Evolutionary conservation across 2,888 invertebrate species (phyloP), one percentile per base, ranked within the genome.

Genomic region (Salticus scenicus): DNA sequence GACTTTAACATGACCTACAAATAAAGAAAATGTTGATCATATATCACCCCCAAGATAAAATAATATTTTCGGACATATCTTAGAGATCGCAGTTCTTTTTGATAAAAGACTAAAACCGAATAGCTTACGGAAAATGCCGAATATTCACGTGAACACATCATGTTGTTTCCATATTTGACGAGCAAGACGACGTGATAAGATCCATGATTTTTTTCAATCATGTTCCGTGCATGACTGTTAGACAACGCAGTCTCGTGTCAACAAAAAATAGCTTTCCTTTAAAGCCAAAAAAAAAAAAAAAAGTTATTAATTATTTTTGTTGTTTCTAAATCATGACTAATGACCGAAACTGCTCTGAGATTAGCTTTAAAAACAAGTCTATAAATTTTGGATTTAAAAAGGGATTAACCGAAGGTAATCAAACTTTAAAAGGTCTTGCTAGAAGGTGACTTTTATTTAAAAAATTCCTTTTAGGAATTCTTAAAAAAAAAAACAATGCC

Each of bases 161-260:
- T 76, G 76, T 24, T 12, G 31, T 27, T 31, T 69, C 76, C 76
- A 57, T 51, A 76, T 76, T 69, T 76, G 76, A 51, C 33, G 33
- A 51, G 14, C 17, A 17, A 14, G 51, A 17, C 31, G 69, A 69
- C 76, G 76, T 76, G 76, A 76, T 69, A 10, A 4, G 8, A 7
- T 12, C 4, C 76, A 51, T 33, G 76, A 33, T 24, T 17, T 47
- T 8, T 12, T 12, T 12, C 2, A n/a, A n/a, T n/a, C n/a, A n/a
- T n/a, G n/a, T n/a, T n/a, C n/a, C n/a, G n/a, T n/a, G n/a, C n/a
- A n/a, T n/a, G n/a, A n/a, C n/a, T n/a, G n/a, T n/a, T n/a, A n/a
- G n/a, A n/a, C n/a, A n/a, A n/a, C n/a, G n/a, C n/a, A n/a, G 47
- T 57, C 57, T 57, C 57, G 12, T 57, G 57, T 57, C 47, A 47